Conservation (phyloP, 1,140 invertebrate genomes). For the Drosophila takahashii region DNA sequence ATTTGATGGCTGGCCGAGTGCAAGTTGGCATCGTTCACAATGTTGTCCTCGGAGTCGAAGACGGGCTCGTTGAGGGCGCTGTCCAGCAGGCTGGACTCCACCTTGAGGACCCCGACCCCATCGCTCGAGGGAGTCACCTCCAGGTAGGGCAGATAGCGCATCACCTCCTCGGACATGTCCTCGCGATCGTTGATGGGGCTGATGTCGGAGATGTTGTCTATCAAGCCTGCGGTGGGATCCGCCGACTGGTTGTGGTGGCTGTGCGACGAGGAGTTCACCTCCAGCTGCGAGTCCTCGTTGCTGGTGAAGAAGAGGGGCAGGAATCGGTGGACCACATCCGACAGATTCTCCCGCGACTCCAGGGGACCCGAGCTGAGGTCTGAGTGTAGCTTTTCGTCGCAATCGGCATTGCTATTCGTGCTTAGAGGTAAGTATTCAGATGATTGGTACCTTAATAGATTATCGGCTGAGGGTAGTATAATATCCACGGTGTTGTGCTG, state of each 20-base stretch:
- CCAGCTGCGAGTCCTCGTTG: constrained; percentile 59
- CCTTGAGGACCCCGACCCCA: constrained; percentile 27
- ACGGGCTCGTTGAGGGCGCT: constrained; percentile 48
- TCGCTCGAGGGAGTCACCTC: constrained; percentile 28
- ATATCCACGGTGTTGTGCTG: constrained; percentile 59
- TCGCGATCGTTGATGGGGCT: constrained; percentile 39
- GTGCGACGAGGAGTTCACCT: constrained; percentile 39
- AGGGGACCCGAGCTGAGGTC: constrained; percentile 38
- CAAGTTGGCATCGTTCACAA: constrained; percentile 80
- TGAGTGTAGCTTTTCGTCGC: constrained; percentile 40
- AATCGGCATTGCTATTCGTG: constrained; percentile 58
- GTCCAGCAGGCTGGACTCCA: constrained; percentile 41
- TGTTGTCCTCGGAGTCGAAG: constrained; percentile 74
- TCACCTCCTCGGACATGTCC: constrained; percentile 40
- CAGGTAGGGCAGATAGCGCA: constrained; percentile 35
- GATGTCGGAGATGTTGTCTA: constrained; percentile 50
- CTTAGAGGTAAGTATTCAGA: constrained; percentile 60
- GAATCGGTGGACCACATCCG: constrained; percentile 39
- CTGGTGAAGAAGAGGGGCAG: constrained; percentile 35
- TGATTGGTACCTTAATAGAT: constrained; percentile 60
- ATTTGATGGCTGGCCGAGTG: constrained; percentile 81
- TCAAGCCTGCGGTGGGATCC: constrained; percentile 30
- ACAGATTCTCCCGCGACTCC: constrained; percentile 51
- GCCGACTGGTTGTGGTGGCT: constrained; percentile 41
- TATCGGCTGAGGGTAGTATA: constrained; percentile 57